Evolutionary conservation across 2,888 invertebrate genomes (phyloP).

Genomic region (Caenorhabditis angaria): DNA sequence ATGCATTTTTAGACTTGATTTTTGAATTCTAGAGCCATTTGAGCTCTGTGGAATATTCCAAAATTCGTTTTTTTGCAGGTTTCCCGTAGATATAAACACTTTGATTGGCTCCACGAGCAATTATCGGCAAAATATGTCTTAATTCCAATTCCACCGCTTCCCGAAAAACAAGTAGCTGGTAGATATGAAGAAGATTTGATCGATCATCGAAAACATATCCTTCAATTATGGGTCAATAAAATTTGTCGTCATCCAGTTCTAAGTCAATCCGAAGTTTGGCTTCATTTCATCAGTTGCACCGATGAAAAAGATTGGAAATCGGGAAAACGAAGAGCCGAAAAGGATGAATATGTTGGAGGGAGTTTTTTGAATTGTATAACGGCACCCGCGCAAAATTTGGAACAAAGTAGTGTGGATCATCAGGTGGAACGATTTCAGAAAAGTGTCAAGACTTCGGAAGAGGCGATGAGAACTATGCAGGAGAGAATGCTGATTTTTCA

Average conservation of each 20-base stretch:
- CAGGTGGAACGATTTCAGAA: conserved; percentile 85
- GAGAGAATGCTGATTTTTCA: conserved; percentile 85
- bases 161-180: conserved; percentile 95
- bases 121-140: conserved; percentile 91
- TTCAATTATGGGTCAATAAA: conserved; percentile 95
- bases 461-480: conserved; percentile 85
- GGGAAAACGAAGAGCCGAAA: conserved; percentile 93
- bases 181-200: conserved; percentile 96
- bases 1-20: too few species aligned
- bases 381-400: conserved; percentile 83
- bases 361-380: conserved; percentile 89
- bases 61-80: conserved; percentile 79
- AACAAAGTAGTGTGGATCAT: conserved; percentile 78
- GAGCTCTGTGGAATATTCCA: neutral
- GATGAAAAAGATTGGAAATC: conserved; percentile 97
- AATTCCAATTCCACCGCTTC: conserved; percentile 93
- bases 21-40: too few species aligned
- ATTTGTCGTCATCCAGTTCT: conserved; percentile 95
- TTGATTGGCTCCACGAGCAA: conserved; percentile 96
- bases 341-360: conserved; percentile 87
- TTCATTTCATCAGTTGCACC: conserved; percentile 94
- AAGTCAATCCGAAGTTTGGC: conserved; percentile 86
- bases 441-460: conserved; percentile 87
- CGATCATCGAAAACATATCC: conserved; percentile 88
- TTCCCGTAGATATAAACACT: conserved; percentile 91